These are phyloP conservation scores for Metaphire vulgaris DNA, from an alignment of 1,140 invertebrate genomes.

Conservation along the genomic window DNA sequence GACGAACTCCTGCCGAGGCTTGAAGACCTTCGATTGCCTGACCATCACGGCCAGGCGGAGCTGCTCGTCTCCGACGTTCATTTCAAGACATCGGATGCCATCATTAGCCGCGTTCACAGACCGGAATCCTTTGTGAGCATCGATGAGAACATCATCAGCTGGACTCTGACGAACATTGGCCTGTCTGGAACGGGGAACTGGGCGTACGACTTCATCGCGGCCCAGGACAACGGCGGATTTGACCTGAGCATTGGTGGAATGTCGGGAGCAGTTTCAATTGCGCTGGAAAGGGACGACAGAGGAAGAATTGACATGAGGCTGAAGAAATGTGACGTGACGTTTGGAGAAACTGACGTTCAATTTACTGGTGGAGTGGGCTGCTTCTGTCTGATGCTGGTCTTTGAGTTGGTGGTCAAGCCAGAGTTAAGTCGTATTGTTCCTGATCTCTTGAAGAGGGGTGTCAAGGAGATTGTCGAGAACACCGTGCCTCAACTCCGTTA, in stretches of 20 bases:
- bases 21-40: slow-evolving; percentile 6
- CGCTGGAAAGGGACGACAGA: background rate
- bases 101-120: background rate
- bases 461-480: background rate
- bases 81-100: background rate
- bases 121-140: background rate
- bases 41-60: slow-evolving; percentile 10
- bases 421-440: background rate
- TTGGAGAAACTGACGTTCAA: background rate
- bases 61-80: background rate
- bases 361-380: background rate
- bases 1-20: slow-evolving; percentile 16
- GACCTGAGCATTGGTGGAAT: background rate
- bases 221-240: background rate
- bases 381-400: background rate
- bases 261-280: background rate
- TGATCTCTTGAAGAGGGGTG: background rate
- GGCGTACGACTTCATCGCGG: background rate
- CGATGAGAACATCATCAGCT: background rate
- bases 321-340: background rate
- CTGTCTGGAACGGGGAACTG: background rate
- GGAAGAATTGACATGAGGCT: background rate
- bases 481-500: background rate
- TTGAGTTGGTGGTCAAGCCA: background rate
- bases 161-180: background rate